phyloP scores from a whole-genome alignment of 2,888 invertebrate species.

The Choreutis nemorana region DNA sequence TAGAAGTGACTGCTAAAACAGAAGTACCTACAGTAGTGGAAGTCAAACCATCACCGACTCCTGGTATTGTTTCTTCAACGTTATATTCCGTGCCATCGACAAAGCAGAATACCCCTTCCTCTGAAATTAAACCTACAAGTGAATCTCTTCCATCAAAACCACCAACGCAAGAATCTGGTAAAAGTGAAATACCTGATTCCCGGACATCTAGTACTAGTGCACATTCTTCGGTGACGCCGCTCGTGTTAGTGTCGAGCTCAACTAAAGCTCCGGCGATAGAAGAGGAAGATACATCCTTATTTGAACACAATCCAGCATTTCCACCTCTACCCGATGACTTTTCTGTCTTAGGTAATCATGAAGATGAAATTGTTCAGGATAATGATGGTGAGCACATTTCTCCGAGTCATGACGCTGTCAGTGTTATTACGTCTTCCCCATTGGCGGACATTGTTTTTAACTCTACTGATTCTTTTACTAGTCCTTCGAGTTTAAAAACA shows the following conservation, averaged over 20 bases:
- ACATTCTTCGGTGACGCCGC: constrained; percentile 17
- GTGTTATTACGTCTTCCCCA: constrained; percentile 19
- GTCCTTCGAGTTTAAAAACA: constrained; percentile 18
- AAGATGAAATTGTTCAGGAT: constrained; percentile 36
- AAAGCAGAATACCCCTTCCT: no score
- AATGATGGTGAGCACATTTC: constrained; percentile 32
- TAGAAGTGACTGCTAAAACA: constrained; percentile 17
- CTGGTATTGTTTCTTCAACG: constrained; percentile 16
- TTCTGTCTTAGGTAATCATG: constrained; percentile 42
- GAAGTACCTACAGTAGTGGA: constrained; percentile 32
- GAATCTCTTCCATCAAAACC: constrained; percentile 42
- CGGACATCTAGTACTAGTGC: constrained; percentile 25
- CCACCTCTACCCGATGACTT: constrained; percentile 56
- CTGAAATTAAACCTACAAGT: constrained; percentile 18
- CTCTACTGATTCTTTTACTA: constrained; percentile 14
- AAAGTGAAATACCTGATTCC: constrained; percentile 36
- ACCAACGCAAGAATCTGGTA: constrained; percentile 40
- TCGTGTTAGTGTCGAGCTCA: constrained; percentile 20
- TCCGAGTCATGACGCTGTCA: constrained; percentile 23
- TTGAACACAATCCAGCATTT: constrained; percentile 54
- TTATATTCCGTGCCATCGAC: no score
- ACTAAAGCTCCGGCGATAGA: constrained; percentile 39
- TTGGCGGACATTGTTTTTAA: no score
- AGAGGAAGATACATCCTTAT: constrained; percentile 39
- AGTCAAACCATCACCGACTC: constrained; percentile 19